Percentiles rank a stretch among this genome's conserved stretches.
Evolutionary conservation across 2,113 vertebrate species (phyloP).

Genomic region (Gasterosteus nipponicus): DNA sequence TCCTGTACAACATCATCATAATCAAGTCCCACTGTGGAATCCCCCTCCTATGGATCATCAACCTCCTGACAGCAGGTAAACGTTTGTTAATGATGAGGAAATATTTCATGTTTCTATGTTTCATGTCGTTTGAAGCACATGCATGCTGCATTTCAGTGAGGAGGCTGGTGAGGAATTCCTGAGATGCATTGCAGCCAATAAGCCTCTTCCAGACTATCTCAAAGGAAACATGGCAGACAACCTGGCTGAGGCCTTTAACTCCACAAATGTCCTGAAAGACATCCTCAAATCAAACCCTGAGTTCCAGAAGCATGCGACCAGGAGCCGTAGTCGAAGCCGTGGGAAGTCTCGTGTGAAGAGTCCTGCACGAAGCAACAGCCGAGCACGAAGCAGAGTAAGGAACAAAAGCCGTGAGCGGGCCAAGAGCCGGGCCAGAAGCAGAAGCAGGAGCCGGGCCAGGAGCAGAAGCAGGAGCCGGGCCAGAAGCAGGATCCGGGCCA

Average conservation of each 20-base stretch:
- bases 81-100: neutral
- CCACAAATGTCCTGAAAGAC: conserved; percentile 59
- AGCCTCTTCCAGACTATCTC: conserved; percentile 75
- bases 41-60: conserved; percentile 15
- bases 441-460: conserved; percentile 44
- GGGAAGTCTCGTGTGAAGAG: conserved; percentile 46
- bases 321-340: conserved; percentile 57
- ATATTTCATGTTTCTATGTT: neutral
- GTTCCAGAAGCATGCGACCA: conserved; percentile 49
- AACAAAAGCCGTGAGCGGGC: conserved; percentile 58
- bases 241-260: conserved; percentile 68
- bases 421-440: conserved; percentile 50
- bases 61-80: conserved; percentile 61
- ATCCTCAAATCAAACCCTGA: conserved; percentile 45
- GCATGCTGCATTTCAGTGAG: conserved; percentile 64
- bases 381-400: conserved; percentile 43
- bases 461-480: conserved; percentile 69
- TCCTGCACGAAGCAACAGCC: conserved; percentile 29
- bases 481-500: conserved; percentile 46
- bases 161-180: conserved; percentile 80
- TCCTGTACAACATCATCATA: conserved; percentile 35
- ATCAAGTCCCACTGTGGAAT: conserved; percentile 53
- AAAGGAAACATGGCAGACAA: conserved; percentile 74
- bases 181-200: conserved; percentile 77
- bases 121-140: neutral